Evolutionary conservation across 1,140 invertebrate species (phyloP).

Genomic region (Drosophila orosa): DNA sequence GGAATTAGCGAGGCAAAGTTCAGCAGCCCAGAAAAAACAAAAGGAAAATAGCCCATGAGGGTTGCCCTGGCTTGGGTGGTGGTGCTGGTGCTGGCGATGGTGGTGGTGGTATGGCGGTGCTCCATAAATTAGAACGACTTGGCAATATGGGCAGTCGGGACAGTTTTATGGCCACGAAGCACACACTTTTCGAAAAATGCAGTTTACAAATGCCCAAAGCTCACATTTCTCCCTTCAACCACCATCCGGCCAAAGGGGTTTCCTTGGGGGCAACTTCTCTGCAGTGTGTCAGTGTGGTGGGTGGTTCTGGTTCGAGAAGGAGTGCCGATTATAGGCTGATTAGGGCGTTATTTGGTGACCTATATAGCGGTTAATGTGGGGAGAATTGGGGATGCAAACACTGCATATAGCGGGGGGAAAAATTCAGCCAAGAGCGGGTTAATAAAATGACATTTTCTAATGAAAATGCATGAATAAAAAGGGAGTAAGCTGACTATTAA

Average conservation of each 20-base stretch:
- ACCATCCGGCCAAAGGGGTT: conserved; percentile 6
- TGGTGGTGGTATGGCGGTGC: conserved; percentile 13
- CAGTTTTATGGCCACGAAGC: conserved; percentile 74
- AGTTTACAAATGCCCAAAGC: conserved; percentile 24
- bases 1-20: conserved; percentile 52
- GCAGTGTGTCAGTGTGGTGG: conserved; percentile 32
- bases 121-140: conserved; percentile 68
- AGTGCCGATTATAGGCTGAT: conserved; percentile 45
- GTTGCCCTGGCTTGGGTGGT: conserved; percentile 13
- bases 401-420: background rate
- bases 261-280: conserved; percentile 7
- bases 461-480: background rate
- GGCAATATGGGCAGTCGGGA: conserved; percentile 63
- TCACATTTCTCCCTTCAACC: background rate
- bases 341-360: conserved; percentile 54
- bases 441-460: background rate
- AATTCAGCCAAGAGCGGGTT: background rate
- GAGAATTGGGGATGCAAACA: background rate
- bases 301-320: conserved; percentile 10
- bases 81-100: too few relatives aligned
- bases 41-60: conserved; percentile 29
- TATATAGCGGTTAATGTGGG: conserved; percentile 17
- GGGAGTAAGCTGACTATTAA: too few relatives aligned
- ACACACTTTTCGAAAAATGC: conserved; percentile 33
- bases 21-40: conserved; percentile 20